Percentiles rank a stretch among this genome's conserved stretches.
Evolutionary conservation across 2,113 vertebrate species (phyloP).

Genomic region (Condylura cristata): DNA sequence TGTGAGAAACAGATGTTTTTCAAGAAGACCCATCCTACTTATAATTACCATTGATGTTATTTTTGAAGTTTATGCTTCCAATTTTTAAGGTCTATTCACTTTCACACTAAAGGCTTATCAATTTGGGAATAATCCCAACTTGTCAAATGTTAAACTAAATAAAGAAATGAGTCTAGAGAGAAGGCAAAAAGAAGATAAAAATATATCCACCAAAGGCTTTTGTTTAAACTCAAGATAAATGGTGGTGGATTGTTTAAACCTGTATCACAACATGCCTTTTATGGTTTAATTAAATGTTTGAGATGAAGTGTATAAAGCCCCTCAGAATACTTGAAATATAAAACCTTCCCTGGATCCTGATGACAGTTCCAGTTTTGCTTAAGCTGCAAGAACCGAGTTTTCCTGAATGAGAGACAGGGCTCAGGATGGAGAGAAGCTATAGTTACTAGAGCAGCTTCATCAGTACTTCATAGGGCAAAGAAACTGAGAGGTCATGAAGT

Average conservation of each 20-base stretch:
- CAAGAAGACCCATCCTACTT: neutral
- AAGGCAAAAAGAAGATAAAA: conserved; percentile 30
- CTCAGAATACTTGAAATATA: neutral
- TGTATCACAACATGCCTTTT: neutral
- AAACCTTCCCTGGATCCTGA: neutral
- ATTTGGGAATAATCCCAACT: neutral
- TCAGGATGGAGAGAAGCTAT: rapidly evolving
- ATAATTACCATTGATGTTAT: neutral
- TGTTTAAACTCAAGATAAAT: conserved; percentile 21
- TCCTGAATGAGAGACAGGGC: rapidly evolving
- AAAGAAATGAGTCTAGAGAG: neutral
- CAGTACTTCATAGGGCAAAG: neutral
- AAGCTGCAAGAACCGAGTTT: neutral
- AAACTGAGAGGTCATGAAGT: neutral
- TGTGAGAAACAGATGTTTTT: neutral
- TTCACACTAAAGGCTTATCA: neutral
- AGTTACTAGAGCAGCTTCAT: neutral
- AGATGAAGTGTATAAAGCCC: neutral
- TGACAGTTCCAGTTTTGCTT: neutral
- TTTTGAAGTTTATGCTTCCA: neutral
- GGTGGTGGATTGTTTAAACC: neutral
- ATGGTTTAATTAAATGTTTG: neutral
- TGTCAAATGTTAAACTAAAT: neutral
- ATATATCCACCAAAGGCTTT: neutral
- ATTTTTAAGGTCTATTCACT: neutral